These are phyloP conservation scores for Verasper variegatus DNA, from an alignment of 2,113 vertebrate genomes.

Conservation along the genomic window DNA sequence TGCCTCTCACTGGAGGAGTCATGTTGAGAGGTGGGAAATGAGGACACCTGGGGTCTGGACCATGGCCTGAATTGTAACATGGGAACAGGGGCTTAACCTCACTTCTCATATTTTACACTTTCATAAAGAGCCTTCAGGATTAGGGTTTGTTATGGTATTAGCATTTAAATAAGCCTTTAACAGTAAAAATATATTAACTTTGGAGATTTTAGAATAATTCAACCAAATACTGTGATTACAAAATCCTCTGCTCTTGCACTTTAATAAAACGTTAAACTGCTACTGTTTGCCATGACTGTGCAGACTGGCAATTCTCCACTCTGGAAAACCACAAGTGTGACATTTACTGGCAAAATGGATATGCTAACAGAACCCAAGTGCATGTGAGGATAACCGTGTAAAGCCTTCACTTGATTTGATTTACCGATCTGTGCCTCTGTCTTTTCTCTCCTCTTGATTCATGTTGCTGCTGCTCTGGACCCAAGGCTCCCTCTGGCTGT, in stretches of 20 bases:
- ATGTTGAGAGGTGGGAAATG: slow-evolving; percentile 4
- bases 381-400: not conserved
- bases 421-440: slow-evolving; percentile 30
- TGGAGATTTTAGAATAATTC: not conserved
- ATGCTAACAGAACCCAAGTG: not conserved
- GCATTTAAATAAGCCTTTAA: not conserved
- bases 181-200: not conserved
- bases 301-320: not conserved
- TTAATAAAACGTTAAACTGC: not conserved
- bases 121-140: not conserved
- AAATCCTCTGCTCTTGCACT: not conserved
- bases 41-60: slow-evolving; percentile 30
- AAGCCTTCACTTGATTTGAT: slow-evolving; percentile 3
- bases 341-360: no score
- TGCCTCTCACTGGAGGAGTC: not conserved
- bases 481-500: slow-evolving; percentile 41
- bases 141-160: not conserved
- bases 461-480: slow-evolving; percentile 35
- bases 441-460: slow-evolving; percentile 40
- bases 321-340: no score
- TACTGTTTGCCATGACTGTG: not conserved
- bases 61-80: slow-evolving; percentile 17
- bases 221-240: not conserved
- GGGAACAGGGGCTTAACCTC: not conserved
- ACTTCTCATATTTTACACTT: not conserved